These are phyloP conservation scores for Drosophila picticornis DNA, from an alignment of 2,888 invertebrate genomes.

Conservation along the genomic window DNA sequence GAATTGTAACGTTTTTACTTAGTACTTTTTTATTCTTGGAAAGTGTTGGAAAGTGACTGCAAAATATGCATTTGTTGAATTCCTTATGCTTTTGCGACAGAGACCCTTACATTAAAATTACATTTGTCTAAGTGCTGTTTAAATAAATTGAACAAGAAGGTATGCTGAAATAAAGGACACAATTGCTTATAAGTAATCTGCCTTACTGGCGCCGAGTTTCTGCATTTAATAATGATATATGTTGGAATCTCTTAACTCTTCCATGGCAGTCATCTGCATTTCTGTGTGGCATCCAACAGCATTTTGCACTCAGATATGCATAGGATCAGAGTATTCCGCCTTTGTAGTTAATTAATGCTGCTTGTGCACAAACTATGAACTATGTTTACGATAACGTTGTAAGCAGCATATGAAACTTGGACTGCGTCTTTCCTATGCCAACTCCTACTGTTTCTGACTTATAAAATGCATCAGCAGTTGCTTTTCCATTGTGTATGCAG, in stretches of 20 bases:
- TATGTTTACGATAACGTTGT: conserved; percentile 31
- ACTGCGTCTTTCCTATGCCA: conserved; percentile 22
- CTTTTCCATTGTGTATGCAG: conserved; percentile 49
- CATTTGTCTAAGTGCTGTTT: conserved; percentile 28
- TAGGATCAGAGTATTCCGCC: neutral
- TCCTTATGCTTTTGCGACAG: conserved; percentile 7
- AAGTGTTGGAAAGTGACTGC: conserved; percentile 6
- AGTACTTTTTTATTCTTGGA: neutral
- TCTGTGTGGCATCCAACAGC: conserved; percentile 28
- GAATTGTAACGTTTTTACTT: neutral
- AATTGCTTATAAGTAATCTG: conserved; percentile 19
- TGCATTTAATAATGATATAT: conserved; percentile 34
- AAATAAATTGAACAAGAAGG: conserved; percentile 9
- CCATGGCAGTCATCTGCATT: conserved; percentile 33
- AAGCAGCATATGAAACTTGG: conserved; percentile 39
- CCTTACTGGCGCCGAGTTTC: conserved; percentile 13
- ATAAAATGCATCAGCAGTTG: neutral
- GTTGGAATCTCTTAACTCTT: neutral
- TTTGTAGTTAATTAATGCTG: conserved; percentile 50
- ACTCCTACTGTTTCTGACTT: conserved; percentile 7
- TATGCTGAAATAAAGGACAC: neutral
- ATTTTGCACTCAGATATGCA: conserved; percentile 40
- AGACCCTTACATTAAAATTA: neutral
- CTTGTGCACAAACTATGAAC: conserved; percentile 43
- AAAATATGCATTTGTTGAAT: conserved; percentile 23